Base-by-base conservation (phyloP, 2,888 invertebrate genomes). In the Nomada fucata region DNA sequence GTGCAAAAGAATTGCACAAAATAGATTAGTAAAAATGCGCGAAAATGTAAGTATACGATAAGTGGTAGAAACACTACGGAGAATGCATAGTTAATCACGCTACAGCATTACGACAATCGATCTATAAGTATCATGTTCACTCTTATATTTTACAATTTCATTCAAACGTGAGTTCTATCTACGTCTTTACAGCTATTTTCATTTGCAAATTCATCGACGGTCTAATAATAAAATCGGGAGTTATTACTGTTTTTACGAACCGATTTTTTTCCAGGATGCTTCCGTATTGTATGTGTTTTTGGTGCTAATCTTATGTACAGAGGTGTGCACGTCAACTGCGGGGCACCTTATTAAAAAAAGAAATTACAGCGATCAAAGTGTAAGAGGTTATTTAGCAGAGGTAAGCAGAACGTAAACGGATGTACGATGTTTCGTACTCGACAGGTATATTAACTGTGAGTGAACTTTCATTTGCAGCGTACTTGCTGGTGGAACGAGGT, bases 401-500 rank as follows among this genome's bases (percentile, higher is more conserved):
- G 97, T 97, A 94, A 87, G 63, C 44, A 5, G 47, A 15, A 2
- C n/a, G 13, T 42, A 36, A 69, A 67, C 53, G 29, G 15, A 11
- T 15, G 2, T n/a, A 20, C 10, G 15, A n/a, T 42, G 52, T 53
- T 15, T 18, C 20, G 20, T 47, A 57, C 36, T 26, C 29, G 7
- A 18, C 55, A 36, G 42, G n/a, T 7, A 26, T 59, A n/a, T 20
- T 7, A 42, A 44, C 47, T 44, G 23, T 2, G 20, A 50, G 53
- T 13, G 10, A 42, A 18, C 29, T 26, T 55, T 11, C 18, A 13
- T 60, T 79, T 71, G 15, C 93, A 98, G 98, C 96, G 98, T 92
- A 97, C 97, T 69, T 98, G 98, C 94, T 98, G 97, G 97, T 98
- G 97, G 97, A 98, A 98, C 93, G 98, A 98, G 94, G 96, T 97